A percentile compares a stretch with the other conserved stretches of the same genome.
These are phyloP conservation scores for Limenitis camilla DNA, from an alignment of 2,888 invertebrate genomes.

Conservation along the genomic window DNA sequence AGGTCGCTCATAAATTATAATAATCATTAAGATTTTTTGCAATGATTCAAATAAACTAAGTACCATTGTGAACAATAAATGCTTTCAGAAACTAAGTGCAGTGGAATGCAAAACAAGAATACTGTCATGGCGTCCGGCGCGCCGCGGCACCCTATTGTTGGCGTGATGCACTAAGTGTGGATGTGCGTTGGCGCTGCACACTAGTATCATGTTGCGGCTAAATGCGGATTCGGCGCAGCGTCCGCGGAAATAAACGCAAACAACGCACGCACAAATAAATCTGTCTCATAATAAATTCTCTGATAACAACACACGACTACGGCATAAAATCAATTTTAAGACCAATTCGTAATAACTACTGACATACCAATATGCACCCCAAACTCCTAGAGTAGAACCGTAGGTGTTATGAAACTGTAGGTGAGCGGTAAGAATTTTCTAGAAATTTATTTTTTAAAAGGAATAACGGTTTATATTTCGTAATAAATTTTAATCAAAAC, in stretches of 20 bases:
- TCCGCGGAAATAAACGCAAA: slow-evolving; percentile 58
- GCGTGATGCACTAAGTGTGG: slow-evolving; percentile 45
- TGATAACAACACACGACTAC: not conserved
- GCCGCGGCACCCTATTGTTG: slow-evolving; percentile 36
- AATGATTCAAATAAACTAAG: not conserved
- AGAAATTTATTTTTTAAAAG: too few species aligned
- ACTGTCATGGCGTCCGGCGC: slow-evolving; percentile 23
- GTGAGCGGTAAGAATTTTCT: too few species aligned
- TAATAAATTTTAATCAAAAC: too few species aligned
- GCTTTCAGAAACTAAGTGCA: slow-evolving; percentile 4
- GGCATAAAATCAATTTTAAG: too few species aligned
- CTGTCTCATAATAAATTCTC: slow-evolving; percentile 13
- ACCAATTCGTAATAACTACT: too few species aligned
- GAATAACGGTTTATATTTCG: too few species aligned
- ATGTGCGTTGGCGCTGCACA: slow-evolving; percentile 31
- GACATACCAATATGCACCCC: too few species aligned
- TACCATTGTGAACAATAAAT: not conserved
- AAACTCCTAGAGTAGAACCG: too few species aligned
- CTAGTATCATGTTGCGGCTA: slow-evolving; percentile 63
- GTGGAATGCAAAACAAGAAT: slow-evolving; percentile 25
- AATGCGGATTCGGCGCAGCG: slow-evolving; percentile 53
- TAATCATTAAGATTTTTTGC: not conserved
- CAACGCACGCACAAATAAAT: slow-evolving; percentile 24
- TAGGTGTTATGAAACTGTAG: too few species aligned
- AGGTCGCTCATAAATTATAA: too few species aligned